Evolutionary conservation across 2,888 invertebrate species (phyloP), one percentile per base, ranked within the genome.

Genomic region (Pristionchus exspectatus): DNA sequence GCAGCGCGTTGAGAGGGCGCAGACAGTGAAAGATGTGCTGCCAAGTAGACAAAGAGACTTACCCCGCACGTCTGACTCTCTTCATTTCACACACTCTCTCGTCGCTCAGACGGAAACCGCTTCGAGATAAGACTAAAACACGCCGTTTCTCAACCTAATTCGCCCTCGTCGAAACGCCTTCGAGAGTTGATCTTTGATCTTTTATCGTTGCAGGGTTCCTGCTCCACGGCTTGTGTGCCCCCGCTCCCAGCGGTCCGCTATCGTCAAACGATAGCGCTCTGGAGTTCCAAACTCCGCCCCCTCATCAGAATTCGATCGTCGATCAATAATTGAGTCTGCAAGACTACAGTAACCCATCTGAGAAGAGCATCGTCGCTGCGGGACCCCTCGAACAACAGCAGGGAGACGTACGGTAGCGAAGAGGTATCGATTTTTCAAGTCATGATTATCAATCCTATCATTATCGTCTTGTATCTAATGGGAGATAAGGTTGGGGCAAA

Each of bases 261-360:
- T 50, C 81, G 81, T 81, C 54, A 5, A 81, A 81, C 81, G 81
- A 81, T 81, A 81, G 81, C 81, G n/a, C n/a, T n/a, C n/a, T 54
- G 81, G 81, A 81, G 81, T 81, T 81, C 50, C 21, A 9, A 81
- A 81, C 81, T 81, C 81, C 81, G 27, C 16, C 81, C 14, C n/a
- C n/a, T n/a, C 66, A 30, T 59, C 59, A 9, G 38, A 72, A 74
- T 21, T 21, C 33, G 33, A 74, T 74, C 74, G 50, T 81, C 81
- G 50, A 50, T 81, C 50, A 27, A 77, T 77, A 44, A 81, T 81
- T 24, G 38, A 77, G 77, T 54, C 81, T 81, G 10, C 81, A 81
- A 81, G 81, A 54, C 81, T 81, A 81, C 81, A 44, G 81, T 81
- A 81, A 14, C n/a, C 81, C 50, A n/a, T 2, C 12, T 0, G 44